These are phyloP conservation scores for Pseudotriccus pelzelni DNA, from an alignment of 2,797 vertebrate species.

Conservation along the genomic window DNA sequence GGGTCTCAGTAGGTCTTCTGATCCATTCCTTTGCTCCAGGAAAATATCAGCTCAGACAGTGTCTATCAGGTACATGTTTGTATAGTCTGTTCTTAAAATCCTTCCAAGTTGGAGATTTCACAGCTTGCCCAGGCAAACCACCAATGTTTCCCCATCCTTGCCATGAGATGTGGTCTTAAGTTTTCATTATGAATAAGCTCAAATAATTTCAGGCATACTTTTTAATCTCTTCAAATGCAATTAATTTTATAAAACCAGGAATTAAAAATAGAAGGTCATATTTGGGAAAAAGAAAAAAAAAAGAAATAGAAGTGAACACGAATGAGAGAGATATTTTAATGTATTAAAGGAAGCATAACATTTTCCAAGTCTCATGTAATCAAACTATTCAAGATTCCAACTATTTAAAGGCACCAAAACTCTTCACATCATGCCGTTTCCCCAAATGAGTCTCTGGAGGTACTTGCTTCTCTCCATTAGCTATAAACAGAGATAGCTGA, in stretches of 20 bases:
- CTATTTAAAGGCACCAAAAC: not conserved
- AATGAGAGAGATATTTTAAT: not conserved
- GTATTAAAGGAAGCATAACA: not conserved
- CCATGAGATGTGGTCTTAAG: not conserved
- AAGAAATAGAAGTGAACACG: not conserved
- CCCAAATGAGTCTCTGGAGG: not conserved
- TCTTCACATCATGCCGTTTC: accelerated
- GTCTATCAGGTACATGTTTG: not conserved
- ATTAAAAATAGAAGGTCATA: not conserved
- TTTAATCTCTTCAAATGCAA: not conserved
- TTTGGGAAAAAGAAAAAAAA: accelerated
- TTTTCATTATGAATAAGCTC: not conserved
- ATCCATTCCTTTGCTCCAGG: not conserved
- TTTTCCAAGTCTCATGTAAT: not conserved
- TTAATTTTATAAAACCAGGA: not conserved
- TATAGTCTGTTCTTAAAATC: not conserved
- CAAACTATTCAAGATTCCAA: not conserved
- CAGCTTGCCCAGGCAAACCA: not conserved
- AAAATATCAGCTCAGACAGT: not conserved
- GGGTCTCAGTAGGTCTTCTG: not conserved
- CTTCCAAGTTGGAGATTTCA: not conserved
- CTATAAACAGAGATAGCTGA: not conserved
- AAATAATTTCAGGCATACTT: not conserved
- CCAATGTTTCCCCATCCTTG: not conserved
- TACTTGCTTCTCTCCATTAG: not conserved